Evolutionary conservation across 2,797 vertebrate genomes (phyloP).

Genomic region (Natrix natrix): DNA sequence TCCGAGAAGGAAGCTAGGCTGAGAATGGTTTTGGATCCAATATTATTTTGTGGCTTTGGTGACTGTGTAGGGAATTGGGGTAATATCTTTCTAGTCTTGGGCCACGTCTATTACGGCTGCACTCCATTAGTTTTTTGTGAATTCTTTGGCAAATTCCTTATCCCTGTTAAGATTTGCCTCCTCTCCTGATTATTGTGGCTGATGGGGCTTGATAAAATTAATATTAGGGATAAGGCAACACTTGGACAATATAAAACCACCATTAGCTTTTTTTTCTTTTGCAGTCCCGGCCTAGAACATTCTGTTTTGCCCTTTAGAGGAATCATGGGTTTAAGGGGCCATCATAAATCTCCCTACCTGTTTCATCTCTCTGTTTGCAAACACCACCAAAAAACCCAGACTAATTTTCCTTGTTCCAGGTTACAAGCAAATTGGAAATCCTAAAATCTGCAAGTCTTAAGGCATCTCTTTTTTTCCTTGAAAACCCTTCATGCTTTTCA

Average conservation of each 20-base stretch:
- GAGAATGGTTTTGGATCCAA: background rate
- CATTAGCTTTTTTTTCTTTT: background rate
- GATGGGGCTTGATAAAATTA: background rate
- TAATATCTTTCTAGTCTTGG: background rate
- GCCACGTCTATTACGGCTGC: background rate
- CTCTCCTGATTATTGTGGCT: background rate
- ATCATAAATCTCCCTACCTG: background rate
- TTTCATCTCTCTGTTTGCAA: background rate
- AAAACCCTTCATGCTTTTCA: background rate
- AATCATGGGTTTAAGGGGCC: background rate
- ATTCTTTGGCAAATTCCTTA: background rate
- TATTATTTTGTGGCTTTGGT: background rate
- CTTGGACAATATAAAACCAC: background rate
- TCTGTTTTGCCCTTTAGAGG: background rate
- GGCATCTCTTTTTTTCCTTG: background rate
- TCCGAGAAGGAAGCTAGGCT: background rate
- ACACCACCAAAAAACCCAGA: background rate
- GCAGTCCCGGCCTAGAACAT: background rate
- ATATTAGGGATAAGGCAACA: background rate
- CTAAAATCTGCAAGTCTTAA: background rate
- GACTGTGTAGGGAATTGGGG: background rate
- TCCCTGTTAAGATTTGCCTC: background rate
- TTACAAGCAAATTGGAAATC: background rate
- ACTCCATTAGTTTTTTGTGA: background rate
- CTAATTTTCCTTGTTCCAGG: background rate